A percentile compares a stretch with the other conserved stretches of the same genome.
Conservation (phyloP, 2,888 invertebrate species). For the Branchellion lobata region DNA sequence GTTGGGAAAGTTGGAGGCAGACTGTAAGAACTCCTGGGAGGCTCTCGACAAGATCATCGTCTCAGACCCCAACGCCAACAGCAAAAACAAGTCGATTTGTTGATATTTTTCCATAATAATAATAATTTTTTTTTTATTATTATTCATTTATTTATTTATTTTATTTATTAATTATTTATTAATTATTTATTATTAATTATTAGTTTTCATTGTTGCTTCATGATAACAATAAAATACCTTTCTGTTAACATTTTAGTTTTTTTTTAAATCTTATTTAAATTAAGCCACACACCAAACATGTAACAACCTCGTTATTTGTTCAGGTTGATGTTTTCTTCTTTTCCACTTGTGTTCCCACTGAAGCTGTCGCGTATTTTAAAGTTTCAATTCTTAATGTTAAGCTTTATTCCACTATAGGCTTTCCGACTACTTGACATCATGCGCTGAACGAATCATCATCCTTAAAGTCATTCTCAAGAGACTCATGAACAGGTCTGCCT, state of each 20-base stretch:
- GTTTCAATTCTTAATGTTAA: not conserved
- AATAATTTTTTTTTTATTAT: not conserved
- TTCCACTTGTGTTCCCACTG: too few species aligned
- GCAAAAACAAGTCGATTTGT: constrained; percentile 69
- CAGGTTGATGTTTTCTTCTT: too few species aligned
- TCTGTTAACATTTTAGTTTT: too few species aligned
- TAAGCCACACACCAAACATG: not conserved
- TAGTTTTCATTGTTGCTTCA: too few species aligned
- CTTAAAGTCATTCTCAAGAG: constrained; percentile 86
- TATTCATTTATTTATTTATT: too few species aligned
- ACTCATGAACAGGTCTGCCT: constrained; percentile 78
- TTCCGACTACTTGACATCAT: constrained; percentile 92
- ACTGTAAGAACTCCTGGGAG: constrained; percentile 96
- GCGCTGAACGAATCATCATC: constrained; percentile 93
- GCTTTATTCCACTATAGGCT: constrained; percentile 64
- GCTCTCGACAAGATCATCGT: constrained; percentile 90
- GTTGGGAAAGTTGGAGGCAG: constrained; percentile 82
- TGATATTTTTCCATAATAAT: constrained; percentile 26
- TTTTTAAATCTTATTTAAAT: too few species aligned
- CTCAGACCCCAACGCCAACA: constrained; percentile 74
- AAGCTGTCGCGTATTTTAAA: too few species aligned
- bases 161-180: not conserved
- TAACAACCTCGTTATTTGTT: too few species aligned
- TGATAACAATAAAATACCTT: too few species aligned
- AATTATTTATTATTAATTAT: not conserved